Evolutionary conservation across 2,113 vertebrate genomes (phyloP).

Genomic region (Heloderma charlesbogerti): DNA sequence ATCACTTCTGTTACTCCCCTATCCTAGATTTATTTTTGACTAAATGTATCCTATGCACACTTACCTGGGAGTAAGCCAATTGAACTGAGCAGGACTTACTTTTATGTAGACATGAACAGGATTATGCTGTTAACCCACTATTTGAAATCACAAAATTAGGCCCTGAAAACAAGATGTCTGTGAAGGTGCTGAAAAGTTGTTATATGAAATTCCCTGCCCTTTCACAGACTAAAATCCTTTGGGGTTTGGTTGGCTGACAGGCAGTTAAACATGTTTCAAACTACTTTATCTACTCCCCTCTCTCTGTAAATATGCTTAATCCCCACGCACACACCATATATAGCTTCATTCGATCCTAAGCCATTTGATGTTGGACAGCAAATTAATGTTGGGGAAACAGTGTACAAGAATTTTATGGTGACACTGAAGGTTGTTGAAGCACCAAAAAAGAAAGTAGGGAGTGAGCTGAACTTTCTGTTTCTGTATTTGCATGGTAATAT

Average conservation of each 20-base stretch:
- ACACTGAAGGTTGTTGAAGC: neutral
- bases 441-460: neutral
- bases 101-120: neutral
- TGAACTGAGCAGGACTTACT: neutral
- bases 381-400: neutral
- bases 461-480: neutral
- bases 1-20: neutral
- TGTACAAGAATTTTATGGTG: neutral
- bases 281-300: neutral
- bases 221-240: neutral
- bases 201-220: neutral
- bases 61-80: neutral
- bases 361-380: neutral
- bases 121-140: neutral
- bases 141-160: neutral
- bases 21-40: neutral
- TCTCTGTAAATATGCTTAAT: neutral
- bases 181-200: neutral
- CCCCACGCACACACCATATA: neutral
- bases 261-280: slow-evolving; percentile 1
- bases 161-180: neutral
- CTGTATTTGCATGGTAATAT: neutral
- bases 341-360: neutral
- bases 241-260: neutral
- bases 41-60: neutral